Conservation (phyloP, 2,888 invertebrate genomes). For the Myathropa florea region DNA sequence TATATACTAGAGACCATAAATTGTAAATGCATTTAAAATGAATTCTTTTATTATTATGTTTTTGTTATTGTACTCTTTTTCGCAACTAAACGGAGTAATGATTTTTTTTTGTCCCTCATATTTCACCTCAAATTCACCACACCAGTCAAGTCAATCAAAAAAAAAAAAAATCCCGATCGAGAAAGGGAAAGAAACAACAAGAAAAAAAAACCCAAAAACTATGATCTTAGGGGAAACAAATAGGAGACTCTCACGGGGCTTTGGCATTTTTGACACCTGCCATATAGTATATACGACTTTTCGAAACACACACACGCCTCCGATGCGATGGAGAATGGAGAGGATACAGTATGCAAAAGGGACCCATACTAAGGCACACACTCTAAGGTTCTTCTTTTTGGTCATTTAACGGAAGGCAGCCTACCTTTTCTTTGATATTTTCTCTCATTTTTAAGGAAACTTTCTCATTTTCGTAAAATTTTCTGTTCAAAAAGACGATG, state of each 20-base stretch:
- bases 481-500: no score
- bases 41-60: not conserved
- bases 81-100: not conserved
- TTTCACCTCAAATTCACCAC: not conserved
- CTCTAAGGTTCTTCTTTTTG: not conserved
- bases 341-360: not conserved
- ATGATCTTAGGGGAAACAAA: not conserved
- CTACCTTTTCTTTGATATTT: not conserved
- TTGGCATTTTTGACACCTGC: slow-evolving; percentile 43
- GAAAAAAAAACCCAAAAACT: not conserved
- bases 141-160: not conserved
- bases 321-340: not conserved
- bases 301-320: not conserved
- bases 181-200: not conserved
- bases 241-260: not conserved
- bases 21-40: not conserved
- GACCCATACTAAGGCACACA: not conserved
- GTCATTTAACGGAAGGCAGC: not conserved
- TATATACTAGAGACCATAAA: not conserved
- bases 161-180: not conserved
- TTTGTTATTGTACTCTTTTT: not conserved
- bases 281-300: not conserved
- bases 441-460: not conserved
- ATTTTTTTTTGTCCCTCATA: not conserved
- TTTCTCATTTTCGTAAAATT: no score